phyloP scores from a whole-genome alignment of 1,140 invertebrate species.

The Phenacoccus solenopsis region DNA sequence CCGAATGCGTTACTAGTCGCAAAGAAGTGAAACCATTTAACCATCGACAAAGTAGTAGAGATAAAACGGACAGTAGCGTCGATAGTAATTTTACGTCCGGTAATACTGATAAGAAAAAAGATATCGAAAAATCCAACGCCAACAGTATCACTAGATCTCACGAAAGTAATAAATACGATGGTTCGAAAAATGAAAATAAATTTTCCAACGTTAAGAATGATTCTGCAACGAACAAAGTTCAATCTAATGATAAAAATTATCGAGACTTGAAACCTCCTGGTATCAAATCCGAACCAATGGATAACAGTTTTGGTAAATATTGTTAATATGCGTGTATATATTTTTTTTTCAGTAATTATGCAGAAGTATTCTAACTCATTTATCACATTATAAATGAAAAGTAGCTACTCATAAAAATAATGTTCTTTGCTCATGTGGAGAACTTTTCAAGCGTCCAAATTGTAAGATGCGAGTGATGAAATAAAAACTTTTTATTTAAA shows the following conservation, averaged over 20 bases:
- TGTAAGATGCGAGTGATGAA: too few relatives aligned
- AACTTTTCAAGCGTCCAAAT: too few relatives aligned
- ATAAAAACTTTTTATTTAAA: too few relatives aligned
- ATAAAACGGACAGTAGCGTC: not conserved
- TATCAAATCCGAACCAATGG: not conserved
- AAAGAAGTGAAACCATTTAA: not conserved
- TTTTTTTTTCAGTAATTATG: too few relatives aligned
- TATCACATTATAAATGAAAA: too few relatives aligned
- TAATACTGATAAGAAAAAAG: not conserved
- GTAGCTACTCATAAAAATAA: too few relatives aligned
- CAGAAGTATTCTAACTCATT: too few relatives aligned
- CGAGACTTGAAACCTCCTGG: not conserved
- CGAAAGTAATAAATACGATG: too few relatives aligned
- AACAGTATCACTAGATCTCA: not conserved
- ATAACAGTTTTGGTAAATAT: too few relatives aligned
- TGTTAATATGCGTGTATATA: too few relatives aligned
- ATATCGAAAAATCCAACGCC: not conserved
- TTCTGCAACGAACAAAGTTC: not conserved
- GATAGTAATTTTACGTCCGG: not conserved
- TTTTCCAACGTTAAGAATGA: not conserved
- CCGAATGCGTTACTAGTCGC: not conserved
- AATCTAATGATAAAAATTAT: not conserved
- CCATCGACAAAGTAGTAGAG: not conserved
- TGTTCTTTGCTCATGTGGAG: too few relatives aligned
- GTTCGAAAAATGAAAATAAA: not conserved